These are phyloP conservation scores for Linepithema humile DNA, from an alignment of 1,140 invertebrate species.

Conservation along the genomic window DNA sequence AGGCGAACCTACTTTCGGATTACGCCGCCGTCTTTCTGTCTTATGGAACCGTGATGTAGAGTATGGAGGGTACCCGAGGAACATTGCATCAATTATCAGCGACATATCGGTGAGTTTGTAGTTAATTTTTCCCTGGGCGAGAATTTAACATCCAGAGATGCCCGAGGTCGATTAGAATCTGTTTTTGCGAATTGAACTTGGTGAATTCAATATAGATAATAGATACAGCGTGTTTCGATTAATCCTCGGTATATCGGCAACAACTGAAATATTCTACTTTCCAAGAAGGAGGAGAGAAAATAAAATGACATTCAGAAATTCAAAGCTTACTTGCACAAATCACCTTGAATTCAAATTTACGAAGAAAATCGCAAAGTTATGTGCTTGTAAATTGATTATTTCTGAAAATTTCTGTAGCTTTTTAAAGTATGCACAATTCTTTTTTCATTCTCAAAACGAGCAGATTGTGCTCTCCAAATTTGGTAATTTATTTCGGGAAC, in stretches of 20 bases:
- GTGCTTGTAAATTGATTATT: neutral
- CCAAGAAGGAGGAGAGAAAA: too few relatives aligned
- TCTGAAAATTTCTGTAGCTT: too few relatives aligned
- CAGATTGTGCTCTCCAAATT: neutral
- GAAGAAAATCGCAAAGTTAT: neutral
- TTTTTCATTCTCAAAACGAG: neutral
- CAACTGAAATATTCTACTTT: conserved; percentile 12
- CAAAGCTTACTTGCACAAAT: neutral
- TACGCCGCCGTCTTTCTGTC: conserved; percentile 45
- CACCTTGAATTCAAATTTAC: neutral
- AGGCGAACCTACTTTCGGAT: conserved; percentile 53
- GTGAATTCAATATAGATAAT: conserved; percentile 27
- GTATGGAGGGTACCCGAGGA: neutral
- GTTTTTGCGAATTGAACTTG: neutral
- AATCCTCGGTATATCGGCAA: neutral
- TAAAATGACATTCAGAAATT: neutral
- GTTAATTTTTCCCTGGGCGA: conserved; percentile 34
- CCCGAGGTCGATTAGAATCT: neutral
- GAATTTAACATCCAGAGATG: conserved; percentile 16
- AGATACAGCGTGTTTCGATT: conserved; percentile 1
- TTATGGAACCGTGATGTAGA: conserved; percentile 31
- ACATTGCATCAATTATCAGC: conserved; percentile 48
- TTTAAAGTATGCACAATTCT: neutral
- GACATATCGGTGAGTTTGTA: conserved; percentile 53
- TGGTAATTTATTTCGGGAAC: neutral